Conservation (phyloP, 2,888 invertebrate genomes). For the Marronus borbonicus region DNA sequence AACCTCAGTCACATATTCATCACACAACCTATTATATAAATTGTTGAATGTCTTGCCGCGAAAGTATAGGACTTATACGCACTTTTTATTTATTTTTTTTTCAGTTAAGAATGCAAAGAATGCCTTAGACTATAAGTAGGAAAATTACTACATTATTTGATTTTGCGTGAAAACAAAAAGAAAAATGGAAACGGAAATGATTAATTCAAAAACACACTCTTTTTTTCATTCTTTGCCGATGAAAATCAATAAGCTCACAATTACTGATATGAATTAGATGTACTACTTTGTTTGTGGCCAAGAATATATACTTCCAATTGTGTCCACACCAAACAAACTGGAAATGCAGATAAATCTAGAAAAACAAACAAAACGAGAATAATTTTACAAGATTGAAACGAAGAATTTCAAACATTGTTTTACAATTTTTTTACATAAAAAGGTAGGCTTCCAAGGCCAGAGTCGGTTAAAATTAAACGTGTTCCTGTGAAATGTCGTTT, state of each 20-base stretch:
- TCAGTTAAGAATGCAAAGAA: conserved; percentile 24
- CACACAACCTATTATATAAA: conserved; percentile 13
- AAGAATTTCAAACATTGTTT: no score
- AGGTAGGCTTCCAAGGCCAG: no score
- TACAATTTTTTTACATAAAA: no score
- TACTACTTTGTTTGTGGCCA: background rate
- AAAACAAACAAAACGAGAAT: background rate
- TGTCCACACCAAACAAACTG: conserved; percentile 33
- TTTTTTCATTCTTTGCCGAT: conserved; percentile 15
- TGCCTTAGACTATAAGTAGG: conserved; percentile 14
- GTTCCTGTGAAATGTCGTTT: no score
- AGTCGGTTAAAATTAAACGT: no score
- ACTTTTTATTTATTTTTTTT: background rate
- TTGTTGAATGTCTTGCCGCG: conserved; percentile 20
- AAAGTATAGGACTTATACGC: background rate
- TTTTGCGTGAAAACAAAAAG: background rate
- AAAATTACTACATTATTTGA: conserved; percentile 9
- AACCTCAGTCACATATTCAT: conserved; percentile 35
- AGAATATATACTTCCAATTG: conserved; percentile 1
- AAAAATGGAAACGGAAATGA: background rate
- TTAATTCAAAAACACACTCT: background rate
- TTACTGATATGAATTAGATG: conserved; percentile 26
- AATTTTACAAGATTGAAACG: no score
- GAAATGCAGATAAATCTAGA: conserved; percentile 26
- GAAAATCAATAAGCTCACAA: conserved; percentile 5